phyloP scores from a whole-genome alignment of 2,113 vertebrate genomes.

The Chlamydotis undulata region DNA sequence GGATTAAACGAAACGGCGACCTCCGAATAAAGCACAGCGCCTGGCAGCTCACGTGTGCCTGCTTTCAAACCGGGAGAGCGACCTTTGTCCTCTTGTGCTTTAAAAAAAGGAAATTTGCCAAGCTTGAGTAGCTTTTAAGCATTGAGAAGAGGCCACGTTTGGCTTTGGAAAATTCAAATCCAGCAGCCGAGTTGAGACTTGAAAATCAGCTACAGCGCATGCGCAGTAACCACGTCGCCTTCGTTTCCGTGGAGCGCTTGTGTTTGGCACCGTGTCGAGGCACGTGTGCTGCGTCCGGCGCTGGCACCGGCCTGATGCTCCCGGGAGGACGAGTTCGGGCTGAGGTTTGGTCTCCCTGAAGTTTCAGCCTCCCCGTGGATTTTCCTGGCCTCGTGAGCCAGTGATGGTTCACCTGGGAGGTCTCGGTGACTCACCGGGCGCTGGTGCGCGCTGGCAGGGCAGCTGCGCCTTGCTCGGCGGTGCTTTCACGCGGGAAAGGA shows the following conservation, averaged over 20 bases:
- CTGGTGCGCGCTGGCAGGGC: neutral
- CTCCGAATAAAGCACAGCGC: rapidly evolving
- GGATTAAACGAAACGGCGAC: neutral
- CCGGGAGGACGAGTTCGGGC: neutral
- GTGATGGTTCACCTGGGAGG: neutral
- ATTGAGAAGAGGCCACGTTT: neutral
- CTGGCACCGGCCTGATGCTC: neutral
- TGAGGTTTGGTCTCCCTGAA: neutral
- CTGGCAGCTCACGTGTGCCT: neutral
- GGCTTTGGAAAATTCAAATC: neutral
- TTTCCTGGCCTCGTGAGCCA: neutral
- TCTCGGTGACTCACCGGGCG: rapidly evolving
- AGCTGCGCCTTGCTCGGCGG: neutral
- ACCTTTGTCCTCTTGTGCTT: rapidly evolving
- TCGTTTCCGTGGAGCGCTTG: neutral
- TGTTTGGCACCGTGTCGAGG: neutral
- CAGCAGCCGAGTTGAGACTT: constrained; percentile 67
- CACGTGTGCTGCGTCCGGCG: neutral
- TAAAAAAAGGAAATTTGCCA: neutral
- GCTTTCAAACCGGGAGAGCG: neutral
- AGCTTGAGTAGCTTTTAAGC: neutral
- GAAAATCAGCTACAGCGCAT: constrained; percentile 65
- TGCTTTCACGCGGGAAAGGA: neutral
- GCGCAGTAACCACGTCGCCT: neutral
- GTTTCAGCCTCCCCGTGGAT: neutral